Evolutionary conservation across 2,888 invertebrate genomes (phyloP).

Genomic region (Priapulus caudatus): DNA sequence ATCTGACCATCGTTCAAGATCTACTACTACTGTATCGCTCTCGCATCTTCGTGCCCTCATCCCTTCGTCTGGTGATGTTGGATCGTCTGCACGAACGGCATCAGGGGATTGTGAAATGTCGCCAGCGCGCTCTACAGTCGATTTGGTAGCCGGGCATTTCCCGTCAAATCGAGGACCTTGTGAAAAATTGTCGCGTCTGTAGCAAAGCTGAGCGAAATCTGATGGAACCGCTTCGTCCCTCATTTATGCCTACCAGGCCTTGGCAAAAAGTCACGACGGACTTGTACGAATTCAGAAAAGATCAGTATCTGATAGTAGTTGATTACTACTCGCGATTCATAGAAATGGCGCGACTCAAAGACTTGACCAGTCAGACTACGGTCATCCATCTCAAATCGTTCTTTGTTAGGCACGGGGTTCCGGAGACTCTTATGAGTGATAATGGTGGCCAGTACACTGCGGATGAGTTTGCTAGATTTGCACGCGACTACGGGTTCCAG

Average conservation of each 20-base stretch:
- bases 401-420: slow-evolving; percentile 1
- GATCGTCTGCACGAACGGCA: slow-evolving; percentile 12
- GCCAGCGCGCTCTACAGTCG: background rate
- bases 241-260: slow-evolving; percentile 20
- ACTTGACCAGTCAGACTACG: no score
- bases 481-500: slow-evolving; percentile 9
- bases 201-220: slow-evolving; percentile 6
- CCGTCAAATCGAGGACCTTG: slow-evolving; percentile 12
- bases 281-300: slow-evolving; percentile 18
- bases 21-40: slow-evolving; percentile 14
- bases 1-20: background rate
- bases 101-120: slow-evolving; percentile 11
- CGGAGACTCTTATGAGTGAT: background rate
- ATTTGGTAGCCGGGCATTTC: slow-evolving; percentile 2
- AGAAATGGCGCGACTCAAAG: slow-evolving; percentile 17
- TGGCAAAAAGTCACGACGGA: slow-evolving; percentile 23
- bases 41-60: slow-evolving; percentile 11
- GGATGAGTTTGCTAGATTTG: no score
- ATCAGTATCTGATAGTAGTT: slow-evolving; percentile 17
- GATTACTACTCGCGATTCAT: slow-evolving; percentile 19
- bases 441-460: no score
- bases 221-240: slow-evolving; percentile 18
- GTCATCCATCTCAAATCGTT: background rate
- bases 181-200: slow-evolving; percentile 14
- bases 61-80: background rate